phyloP scores from a whole-genome alignment of 2,797 vertebrate species.

The Poeciliopsis paucimaculata region DNA sequence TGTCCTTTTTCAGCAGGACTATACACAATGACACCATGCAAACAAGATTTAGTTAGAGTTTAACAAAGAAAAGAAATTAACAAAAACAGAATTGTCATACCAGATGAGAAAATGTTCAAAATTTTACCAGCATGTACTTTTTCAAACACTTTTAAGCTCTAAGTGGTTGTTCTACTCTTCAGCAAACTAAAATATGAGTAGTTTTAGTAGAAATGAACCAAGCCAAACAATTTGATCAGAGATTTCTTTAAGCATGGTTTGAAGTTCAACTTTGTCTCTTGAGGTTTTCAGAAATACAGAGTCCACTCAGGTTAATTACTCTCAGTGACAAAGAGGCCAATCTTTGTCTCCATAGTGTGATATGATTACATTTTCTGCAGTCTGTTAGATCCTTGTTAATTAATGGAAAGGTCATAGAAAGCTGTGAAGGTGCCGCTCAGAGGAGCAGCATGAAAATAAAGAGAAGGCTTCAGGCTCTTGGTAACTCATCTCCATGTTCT shows the following conservation, averaged over 20 bases:
- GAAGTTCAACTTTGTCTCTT: constrained; percentile 1
- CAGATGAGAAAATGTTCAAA: neutral
- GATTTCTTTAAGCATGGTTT: neutral
- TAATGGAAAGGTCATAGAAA: constrained; percentile 66
- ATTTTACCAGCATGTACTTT: neutral
- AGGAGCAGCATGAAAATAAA: constrained; percentile 14
- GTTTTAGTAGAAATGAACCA: neutral
- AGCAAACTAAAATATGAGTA: neutral
- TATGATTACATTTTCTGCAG: constrained; percentile 26
- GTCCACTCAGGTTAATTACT: constrained; percentile 12
- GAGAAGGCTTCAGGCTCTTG: neutral
- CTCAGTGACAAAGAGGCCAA: neutral
- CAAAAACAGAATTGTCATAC: neutral
- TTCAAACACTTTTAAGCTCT: neutral
- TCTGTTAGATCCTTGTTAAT: constrained; percentile 59
- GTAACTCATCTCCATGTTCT: constrained; percentile 12
- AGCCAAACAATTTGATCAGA: neutral
- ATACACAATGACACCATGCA: neutral
- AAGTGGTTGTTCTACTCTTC: neutral
- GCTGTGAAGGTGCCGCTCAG: constrained; percentile 11
- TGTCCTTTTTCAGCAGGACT: neutral
- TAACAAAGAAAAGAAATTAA: neutral
- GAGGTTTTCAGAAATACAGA: neutral
- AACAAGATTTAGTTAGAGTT: neutral
- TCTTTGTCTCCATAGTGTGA: constrained; percentile 19